Percentiles rank a stretch among this genome's conserved stretches.
phyloP scores from a whole-genome alignment of 2,113 vertebrate genomes.

The Australoheros scitulus region DNA sequence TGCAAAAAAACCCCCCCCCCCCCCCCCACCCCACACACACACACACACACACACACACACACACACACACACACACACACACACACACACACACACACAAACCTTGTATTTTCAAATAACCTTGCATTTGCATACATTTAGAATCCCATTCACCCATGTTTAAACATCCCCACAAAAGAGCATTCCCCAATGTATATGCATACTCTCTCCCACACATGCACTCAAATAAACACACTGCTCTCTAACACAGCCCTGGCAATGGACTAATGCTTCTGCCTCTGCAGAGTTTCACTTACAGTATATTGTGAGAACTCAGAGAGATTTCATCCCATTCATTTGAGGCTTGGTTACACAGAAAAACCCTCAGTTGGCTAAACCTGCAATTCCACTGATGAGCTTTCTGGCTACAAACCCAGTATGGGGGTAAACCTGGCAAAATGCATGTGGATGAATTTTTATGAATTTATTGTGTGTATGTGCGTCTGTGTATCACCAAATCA shows the following conservation, averaged over 20 bases:
- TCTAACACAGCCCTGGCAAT: constrained; percentile 15
- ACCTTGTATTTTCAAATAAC: constrained; percentile 1
- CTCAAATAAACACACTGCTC: constrained; percentile 3
- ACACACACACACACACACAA: not conserved
- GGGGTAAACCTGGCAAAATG: constrained; percentile 57
- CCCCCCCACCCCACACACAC: too few relatives aligned
- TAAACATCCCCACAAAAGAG: constrained; percentile 4
- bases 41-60: too few relatives aligned
- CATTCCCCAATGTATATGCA: not conserved
- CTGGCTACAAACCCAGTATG: constrained; percentile 50
- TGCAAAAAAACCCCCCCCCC: too few relatives aligned
- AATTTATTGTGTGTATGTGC: constrained; percentile 20
- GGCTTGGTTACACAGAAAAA: constrained; percentile 66
- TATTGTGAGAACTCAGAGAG: constrained; percentile 41
- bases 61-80: not conserved
- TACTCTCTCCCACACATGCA: constrained; percentile 23
- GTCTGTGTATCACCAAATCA: constrained; percentile 30
- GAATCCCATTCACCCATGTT: not conserved
- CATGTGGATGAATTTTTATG: constrained; percentile 21
- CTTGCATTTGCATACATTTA: not conserved
- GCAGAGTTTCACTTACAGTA: constrained; percentile 44
- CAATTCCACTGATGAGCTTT: constrained; percentile 72
- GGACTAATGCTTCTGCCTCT: constrained; percentile 34
- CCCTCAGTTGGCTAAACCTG: constrained; percentile 69
- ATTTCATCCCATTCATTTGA: constrained; percentile 68